A percentile compares a stretch with the other conserved stretches of the same genome.
phyloP scores from a whole-genome alignment of 1,140 invertebrate genomes.

The Bombus polaris region DNA sequence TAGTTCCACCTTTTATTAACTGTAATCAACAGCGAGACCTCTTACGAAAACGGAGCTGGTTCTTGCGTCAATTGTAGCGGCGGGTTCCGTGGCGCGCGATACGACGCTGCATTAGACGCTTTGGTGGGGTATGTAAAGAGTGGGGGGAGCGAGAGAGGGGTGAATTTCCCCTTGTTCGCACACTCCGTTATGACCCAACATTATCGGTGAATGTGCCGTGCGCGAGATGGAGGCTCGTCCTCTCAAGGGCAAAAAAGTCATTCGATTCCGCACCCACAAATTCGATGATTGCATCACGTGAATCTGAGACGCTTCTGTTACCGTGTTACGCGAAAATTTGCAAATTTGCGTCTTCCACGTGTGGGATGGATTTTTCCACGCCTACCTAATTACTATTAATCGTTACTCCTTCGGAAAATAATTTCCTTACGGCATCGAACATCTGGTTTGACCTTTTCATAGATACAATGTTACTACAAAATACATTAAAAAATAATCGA shows the following conservation, averaged over 20 bases:
- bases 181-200: constrained; percentile 15
- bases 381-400: not conserved
- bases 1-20: not conserved
- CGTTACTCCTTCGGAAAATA: no score
- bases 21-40: not conserved
- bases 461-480: not conserved
- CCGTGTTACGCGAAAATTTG: not conserved
- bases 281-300: constrained; percentile 53
- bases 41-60: not conserved
- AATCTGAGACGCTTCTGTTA: not conserved
- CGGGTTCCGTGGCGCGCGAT: no score
- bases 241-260: constrained; percentile 78
- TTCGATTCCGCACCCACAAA: constrained; percentile 45
- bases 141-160: constrained; percentile 30
- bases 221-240: constrained; percentile 69
- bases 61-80: not conserved
- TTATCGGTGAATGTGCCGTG: constrained; percentile 65
- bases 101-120: constrained; percentile 15
- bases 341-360: not conserved
- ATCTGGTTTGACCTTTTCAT: not conserved
- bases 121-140: not conserved
- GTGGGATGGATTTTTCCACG: no score
- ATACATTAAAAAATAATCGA: not conserved
- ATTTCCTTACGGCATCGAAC: no score
- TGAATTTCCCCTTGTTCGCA: constrained; percentile 33